Conservation (phyloP, 2,113 vertebrate genomes). For the Brachypteracias leptosomus region DNA sequence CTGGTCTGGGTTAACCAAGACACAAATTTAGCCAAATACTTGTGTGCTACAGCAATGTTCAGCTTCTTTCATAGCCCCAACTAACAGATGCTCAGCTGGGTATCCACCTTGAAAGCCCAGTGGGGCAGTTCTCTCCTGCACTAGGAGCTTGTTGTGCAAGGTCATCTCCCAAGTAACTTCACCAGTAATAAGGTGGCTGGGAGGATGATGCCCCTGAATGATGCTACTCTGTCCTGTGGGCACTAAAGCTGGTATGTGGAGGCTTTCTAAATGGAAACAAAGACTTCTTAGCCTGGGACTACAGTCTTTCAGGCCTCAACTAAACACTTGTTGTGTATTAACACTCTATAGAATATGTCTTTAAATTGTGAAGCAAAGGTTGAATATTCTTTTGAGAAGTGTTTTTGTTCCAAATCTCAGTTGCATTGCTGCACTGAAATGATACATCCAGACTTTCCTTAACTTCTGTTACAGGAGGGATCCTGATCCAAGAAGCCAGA, state of each 20-base stretch:
- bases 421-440: not conserved
- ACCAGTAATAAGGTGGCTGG: not conserved
- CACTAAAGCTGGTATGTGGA: not conserved
- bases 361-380: not conserved
- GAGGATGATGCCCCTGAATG: not conserved
- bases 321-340: not conserved
- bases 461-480: slow-evolving; percentile 73
- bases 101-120: not conserved
- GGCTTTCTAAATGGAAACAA: not conserved
- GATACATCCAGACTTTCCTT: not conserved
- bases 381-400: not conserved
- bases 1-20: not conserved
- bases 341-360: not conserved
- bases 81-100: not conserved
- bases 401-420: not conserved
- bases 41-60: rapidly evolving
- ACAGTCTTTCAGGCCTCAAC: not conserved
- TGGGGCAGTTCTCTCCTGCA: not conserved
- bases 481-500: slow-evolving; percentile 65
- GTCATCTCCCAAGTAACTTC: not conserved
- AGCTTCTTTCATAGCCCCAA: not conserved
- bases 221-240: not conserved
- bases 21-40: not conserved
- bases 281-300: not conserved
- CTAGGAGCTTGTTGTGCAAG: not conserved